phyloP scores from a whole-genome alignment of 2,113 vertebrate species.

The Sebastes fasciatus region DNA sequence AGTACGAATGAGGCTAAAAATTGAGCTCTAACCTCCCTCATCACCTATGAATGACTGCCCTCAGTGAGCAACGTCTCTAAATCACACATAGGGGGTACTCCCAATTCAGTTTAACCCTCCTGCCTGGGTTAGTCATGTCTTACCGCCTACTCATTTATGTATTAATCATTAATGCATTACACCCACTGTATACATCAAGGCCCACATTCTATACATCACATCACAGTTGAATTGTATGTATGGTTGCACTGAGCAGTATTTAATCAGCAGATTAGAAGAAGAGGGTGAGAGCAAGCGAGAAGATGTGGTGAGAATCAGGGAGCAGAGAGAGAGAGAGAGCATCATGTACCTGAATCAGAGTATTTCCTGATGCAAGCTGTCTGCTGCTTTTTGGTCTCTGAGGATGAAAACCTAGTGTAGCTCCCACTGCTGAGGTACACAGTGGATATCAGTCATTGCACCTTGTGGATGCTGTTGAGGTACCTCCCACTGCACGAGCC shows the following conservation, averaged over 20 bases:
- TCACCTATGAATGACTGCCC: constrained; percentile 51
- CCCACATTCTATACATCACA: constrained; percentile 28
- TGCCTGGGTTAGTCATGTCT: constrained; percentile 67
- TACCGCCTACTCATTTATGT: constrained; percentile 68
- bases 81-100: constrained; percentile 59
- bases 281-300: constrained; percentile 34
- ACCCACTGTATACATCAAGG: constrained; percentile 47
- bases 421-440: constrained; percentile 61
- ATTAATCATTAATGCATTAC: constrained; percentile 67
- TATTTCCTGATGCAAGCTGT: constrained; percentile 68
- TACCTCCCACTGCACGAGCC: constrained; percentile 49
- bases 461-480: constrained; percentile 64
- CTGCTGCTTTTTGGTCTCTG: constrained; percentile 71
- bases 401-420: constrained; percentile 69
- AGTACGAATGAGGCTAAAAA: constrained; percentile 12
- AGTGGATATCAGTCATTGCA: constrained; percentile 71
- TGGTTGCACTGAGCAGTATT: constrained; percentile 20
- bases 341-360: constrained; percentile 70
- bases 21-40: constrained; percentile 34
- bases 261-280: constrained; percentile 45
- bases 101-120: constrained; percentile 60
- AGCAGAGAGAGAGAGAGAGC: constrained; percentile 54
- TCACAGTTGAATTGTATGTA: constrained; percentile 18
- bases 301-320: constrained; percentile 41
- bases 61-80: constrained; percentile 48